Evolutionary conservation across 1,140 invertebrate species (phyloP), one percentile per base, ranked within the genome.

Genomic region (Ditylenchus dipsaci): DNA sequence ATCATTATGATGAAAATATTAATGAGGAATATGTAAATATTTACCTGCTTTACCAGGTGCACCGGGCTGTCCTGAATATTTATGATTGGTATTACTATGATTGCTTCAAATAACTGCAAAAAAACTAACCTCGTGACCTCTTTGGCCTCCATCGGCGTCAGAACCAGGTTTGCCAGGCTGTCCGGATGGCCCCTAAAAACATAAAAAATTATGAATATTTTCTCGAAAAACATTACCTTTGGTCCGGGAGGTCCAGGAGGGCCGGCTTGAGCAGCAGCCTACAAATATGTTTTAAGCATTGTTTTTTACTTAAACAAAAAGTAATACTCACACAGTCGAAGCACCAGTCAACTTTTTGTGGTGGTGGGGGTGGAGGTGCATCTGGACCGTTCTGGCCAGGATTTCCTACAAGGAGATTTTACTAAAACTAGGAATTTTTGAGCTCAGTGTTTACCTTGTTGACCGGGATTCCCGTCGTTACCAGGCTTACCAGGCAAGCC

Each of bases 401-500:
- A 21, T 43, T 19, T 61, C 59, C 59, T 30, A 29, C 27, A 19
- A 7, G 21, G 3, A 23, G 11, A 38, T 38, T 3, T 38, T 5
- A 5, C 33, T 5, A 38, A 38, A 38, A 5, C 33, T 5, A 38
- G 11, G 33, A 5, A 38, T 38, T 5, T 5, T 38, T 38, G 33
- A 38, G 33, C 33, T 38, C 3, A 38, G 11, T 38, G 33, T 11
- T 11, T 5, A 38, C 33, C 33, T 38, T 38, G 33, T 38, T 38
- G 33, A 13, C 53, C 53, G 3, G 53, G 53, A 23, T 56, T 23
- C 19, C 69, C 69, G n/a, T 72, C 42, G 17, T 63, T 53, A 29
- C 70, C 70, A 43, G 63, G 23, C 21, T 47, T 62, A n/a, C 70
- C 70, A 19, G 71, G 63, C 0, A 62, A 62, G 9, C 67, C 67